A percentile compares a stretch with the other conserved stretches of the same genome.
These are phyloP conservation scores for Ochlodes sylvanus DNA, from an alignment of 2,888 invertebrate species.

Conservation along the genomic window DNA sequence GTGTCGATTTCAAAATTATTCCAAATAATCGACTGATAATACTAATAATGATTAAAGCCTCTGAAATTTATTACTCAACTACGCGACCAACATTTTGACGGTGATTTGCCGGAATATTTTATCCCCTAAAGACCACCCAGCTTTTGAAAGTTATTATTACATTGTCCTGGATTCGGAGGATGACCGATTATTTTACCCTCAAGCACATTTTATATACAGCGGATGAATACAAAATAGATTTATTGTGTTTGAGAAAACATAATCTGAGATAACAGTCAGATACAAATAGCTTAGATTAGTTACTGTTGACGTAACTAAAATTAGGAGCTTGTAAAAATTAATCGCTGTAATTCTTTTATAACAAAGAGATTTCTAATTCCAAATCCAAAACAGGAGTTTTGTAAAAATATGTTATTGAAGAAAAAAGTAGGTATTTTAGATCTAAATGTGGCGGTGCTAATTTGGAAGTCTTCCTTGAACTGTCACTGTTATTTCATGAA, in stretches of 20 bases:
- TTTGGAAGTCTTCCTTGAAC: too few species aligned
- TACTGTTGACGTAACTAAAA: too few species aligned
- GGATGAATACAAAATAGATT: constrained; percentile 32
- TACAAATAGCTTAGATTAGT: too few species aligned
- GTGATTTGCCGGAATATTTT: constrained; percentile 29
- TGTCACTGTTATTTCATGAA: too few species aligned
- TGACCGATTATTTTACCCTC: constrained; percentile 34
- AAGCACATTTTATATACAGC: constrained; percentile 21
- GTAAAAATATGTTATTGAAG: too few species aligned
- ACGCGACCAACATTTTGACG: constrained; percentile 31
- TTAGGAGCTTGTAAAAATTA: too few species aligned
- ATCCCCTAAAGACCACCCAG: constrained; percentile 28
- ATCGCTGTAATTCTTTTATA: too few species aligned
- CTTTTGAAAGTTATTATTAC: constrained; percentile 34
- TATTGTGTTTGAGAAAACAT: constrained; percentile 14
- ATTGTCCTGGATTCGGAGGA: constrained; percentile 28
- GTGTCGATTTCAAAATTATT: neutral
- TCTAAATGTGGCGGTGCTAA: too few species aligned
- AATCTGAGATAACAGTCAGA: too few species aligned
- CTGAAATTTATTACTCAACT: constrained; percentile 26
- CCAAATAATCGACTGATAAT: neutral
- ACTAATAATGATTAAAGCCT: constrained; percentile 1
- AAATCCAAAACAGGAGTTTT: too few species aligned
- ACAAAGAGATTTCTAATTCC: too few species aligned
- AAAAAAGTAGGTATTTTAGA: too few species aligned